Conservation (phyloP, 2,888 invertebrate genomes). For the Tachystola acroxantha region DNA sequence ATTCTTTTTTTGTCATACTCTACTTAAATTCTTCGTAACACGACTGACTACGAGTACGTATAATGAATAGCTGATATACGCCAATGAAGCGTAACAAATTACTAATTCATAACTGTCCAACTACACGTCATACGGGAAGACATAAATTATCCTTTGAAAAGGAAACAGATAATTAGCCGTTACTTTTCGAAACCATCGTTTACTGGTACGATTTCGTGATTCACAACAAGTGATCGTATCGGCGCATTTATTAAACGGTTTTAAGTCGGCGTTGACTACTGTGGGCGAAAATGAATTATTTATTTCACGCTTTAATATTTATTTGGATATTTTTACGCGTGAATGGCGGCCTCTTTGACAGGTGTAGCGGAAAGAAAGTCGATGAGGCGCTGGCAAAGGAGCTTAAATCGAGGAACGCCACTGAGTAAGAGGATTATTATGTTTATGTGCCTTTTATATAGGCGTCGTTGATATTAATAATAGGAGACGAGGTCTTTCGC, state of each 20-base stretch:
- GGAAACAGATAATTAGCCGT: conserved; percentile 2
- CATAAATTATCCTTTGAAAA: conserved; percentile 1
- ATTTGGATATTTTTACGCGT: conserved; percentile 26
- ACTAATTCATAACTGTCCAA: too few relatives aligned
- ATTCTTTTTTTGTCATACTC: too few relatives aligned
- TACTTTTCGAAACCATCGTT: background rate
- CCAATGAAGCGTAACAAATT: too few relatives aligned
- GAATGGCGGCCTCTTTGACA: conserved; percentile 36
- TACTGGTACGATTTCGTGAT: background rate
- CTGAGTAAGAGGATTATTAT: conserved; percentile 31
- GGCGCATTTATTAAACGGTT: background rate
- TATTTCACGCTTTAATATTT: conserved; percentile 28
- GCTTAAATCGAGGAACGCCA: conserved; percentile 28
- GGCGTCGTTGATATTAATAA: too few relatives aligned
- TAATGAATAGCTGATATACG: too few relatives aligned
- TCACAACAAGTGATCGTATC: conserved; percentile 1
- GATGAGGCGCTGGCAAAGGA: conserved; percentile 31
- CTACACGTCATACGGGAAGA: background rate
- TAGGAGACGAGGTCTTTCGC: too few relatives aligned
- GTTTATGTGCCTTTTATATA: background rate
- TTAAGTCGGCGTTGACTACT: conserved; percentile 5
- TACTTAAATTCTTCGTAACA: too few relatives aligned
- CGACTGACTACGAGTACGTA: too few relatives aligned
- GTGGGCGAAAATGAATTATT: conserved; percentile 19
- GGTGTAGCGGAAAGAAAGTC: conserved; percentile 43